Evolutionary conservation across 2,797 vertebrate genomes (phyloP), one percentile per base, ranked within the genome.

Genomic region (Cynopterus sphinx): DNA sequence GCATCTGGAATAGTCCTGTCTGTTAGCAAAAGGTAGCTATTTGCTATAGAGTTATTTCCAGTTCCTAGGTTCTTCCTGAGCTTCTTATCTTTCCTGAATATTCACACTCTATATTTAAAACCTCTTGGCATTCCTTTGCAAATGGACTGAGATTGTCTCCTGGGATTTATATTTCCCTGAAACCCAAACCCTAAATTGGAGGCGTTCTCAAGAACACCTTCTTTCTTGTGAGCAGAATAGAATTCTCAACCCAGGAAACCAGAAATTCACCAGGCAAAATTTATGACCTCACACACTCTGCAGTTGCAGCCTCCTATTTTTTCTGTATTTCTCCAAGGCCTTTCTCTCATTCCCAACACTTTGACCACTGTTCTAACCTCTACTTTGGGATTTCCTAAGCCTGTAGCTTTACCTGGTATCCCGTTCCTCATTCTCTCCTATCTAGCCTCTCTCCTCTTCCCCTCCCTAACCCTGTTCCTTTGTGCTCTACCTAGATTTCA

Each of bases 11-110:
- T 15, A 5, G 49, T 83, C 10, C 55, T 90, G n/a, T 53, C 84
- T 90, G 24, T 73, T 87, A 92, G 96, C 74, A 93, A 93, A 95
- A 91, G 77, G 61, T 46, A 74, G 93, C 26, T 36, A 46, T 81
- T 96, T 81, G 73, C 31, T 81, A 28, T 22, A 13, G 36, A 43
- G 12, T 84, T 78, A 22, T 94, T 97, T 97, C 43, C 24, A 61
- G 84, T n/a, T 31, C 2, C 28, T 55, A n/a, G 41, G 9, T 91
- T 87, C 57, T 74, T 91, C 11, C 22, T 31, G 55, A 75, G 57
- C 39, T 70, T 83, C 90, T 43, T n/a, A 1, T 75, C 55, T 63
- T 82, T 49, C 73, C 46, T 16, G 77, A 21, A 77, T 43, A 17
- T 9, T 17, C 21, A 93, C 41, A 70, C 11, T 89, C 6, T 84